Evolutionary conservation across 2,888 invertebrate species (phyloP), one percentile per base, ranked within the genome.

Genomic region (Penaeus monodon): DNA sequence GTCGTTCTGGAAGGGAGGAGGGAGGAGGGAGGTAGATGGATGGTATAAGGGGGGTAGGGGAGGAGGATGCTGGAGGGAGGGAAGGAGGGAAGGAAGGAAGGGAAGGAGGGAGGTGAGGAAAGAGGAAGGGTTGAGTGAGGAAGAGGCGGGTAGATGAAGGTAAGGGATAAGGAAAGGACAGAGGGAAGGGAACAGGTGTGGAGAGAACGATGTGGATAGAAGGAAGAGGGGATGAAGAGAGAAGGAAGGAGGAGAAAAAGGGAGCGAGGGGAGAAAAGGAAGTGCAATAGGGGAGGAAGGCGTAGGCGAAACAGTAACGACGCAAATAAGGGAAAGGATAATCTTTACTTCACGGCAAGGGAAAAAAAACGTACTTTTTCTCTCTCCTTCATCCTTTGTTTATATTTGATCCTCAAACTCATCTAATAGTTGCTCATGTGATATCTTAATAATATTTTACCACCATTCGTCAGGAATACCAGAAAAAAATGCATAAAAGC

Each of bases 1-100:
- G 44, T 68, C 81, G 44, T 81, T 81, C 68, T 57, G 70, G n/a
- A 22, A 70, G 29, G 49, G 24, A 49, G 29, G 49, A 33, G n/a
- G 80, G 44, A 44, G 80, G 66, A 24, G 24, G 14, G 70, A 70
- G 70, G 29, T 1, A 24, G n/a, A 20, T 17, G 29, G 70, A 24
- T 3, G 29, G 70, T 29, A 3, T 0, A 29, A n/a, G 70, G 29
- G 24, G 29, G 70, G n/a, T 12, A 24, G n/a, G 10, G 70, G 29
- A 17, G 24, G 70, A 22, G 70, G 3, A 17, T 12, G 24, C 1
- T 7, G 17, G 70, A 68, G 1, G 20, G 70, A 24, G 3, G 29
- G 1, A 68, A 3, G 20, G 70, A 17, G 1, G 3, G 17, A 3
- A n/a, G 14, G 3, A 24, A n/a, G 24, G 70, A 17, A 2, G n/a